Evolutionary conservation across 2,113 vertebrate species (phyloP), one percentile per base, ranked within the genome.

Genomic region (Antechinus flavipes): DNA sequence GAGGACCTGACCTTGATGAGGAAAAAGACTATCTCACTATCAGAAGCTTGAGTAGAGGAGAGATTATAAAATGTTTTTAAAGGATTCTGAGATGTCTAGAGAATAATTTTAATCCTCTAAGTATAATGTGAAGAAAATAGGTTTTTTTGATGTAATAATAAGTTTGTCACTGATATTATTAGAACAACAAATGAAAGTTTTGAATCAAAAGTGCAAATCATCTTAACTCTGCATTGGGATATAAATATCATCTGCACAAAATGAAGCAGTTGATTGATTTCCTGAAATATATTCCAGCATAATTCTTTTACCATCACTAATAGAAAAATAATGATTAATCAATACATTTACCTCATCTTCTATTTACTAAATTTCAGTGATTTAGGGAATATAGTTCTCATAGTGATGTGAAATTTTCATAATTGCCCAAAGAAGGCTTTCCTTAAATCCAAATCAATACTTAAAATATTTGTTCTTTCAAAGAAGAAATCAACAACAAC

Each of bases 361-460:
- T 47, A 56, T 27, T 91, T 53, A 94, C 46, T 89, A 50, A 76
- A 91, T 68, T 92, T 92, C 35, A 93, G 56, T 93, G 19, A 8
- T 56, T 95, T 97, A 76, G 90, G 25, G 24, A 93, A 53, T 92
- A 91, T 12, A 55, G 5, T 94, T 54, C 68, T 24, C 50, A 93
- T 47, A 14, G 53, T 90, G n/a, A 94, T 52, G 10, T 94, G 93
- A 46, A 68, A 94, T 92, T 12, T 27, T 93, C 68, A 24, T 89
- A 24, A 68, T 76, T 50, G 25, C 30, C 89, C 89, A 91, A 93
- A 95, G 94, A 42, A 58, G 47, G 49, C 26, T 89, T 95, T 93
- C 53, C 92, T 89, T 16, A 68, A 84, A 93, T 92, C 50, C 26
- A 94, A 96, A 89, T n/a, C 25, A 94, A 90, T 93, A 56, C 26